Evolutionary conservation across 2,113 vertebrate species (phyloP), one percentile per base, ranked within the genome.

Genomic region (Holacanthus passer): DNA sequence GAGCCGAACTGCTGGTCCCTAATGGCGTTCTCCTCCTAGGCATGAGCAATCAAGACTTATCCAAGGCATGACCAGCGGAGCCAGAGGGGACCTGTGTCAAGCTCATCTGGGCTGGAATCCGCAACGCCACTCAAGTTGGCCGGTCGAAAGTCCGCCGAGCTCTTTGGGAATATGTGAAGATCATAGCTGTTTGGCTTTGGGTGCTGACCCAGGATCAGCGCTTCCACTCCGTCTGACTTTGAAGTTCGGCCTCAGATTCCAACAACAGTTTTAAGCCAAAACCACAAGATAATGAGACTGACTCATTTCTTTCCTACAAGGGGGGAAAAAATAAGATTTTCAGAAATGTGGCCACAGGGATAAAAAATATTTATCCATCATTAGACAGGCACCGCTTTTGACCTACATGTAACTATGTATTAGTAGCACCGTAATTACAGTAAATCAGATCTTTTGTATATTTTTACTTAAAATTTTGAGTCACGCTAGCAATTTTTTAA

Each of bases 21-120:
- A 87, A 91, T 89, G 88, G 88, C 53, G 55, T 72, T 80, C 55
- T 85, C 79, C 86, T 89, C 63, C 87, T 41, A 87, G 90, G 81
- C 87, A 88, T 83, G 76, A 88, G 82, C 85, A 89, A 91, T 91
- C 91, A 90, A 83, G 89, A 78, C 78, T 75, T 77, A 79, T 88
- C 77, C 77, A 87, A 90, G 83, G 69, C 88, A 82, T 86, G 87
- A 88, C 86, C 81, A 81, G 55, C 13, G 2, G 77, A 89, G 70
- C 79, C 66, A 47, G 71, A 87, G 81, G 71, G 56, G 66, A 69
- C 65, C 74, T 14, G 60, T 22, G 47, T 88, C 78, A 39, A 8
- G 14, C 9, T 75, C 73, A 47, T 72, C 59, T 59, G 11, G 29
- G 47, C 24, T n/a, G n/a, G 66, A 52, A 50, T 73, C 75, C 3